Base-by-base conservation (phyloP, 2,888 invertebrate species). In the Drosophila pseudotakahashii region DNA sequence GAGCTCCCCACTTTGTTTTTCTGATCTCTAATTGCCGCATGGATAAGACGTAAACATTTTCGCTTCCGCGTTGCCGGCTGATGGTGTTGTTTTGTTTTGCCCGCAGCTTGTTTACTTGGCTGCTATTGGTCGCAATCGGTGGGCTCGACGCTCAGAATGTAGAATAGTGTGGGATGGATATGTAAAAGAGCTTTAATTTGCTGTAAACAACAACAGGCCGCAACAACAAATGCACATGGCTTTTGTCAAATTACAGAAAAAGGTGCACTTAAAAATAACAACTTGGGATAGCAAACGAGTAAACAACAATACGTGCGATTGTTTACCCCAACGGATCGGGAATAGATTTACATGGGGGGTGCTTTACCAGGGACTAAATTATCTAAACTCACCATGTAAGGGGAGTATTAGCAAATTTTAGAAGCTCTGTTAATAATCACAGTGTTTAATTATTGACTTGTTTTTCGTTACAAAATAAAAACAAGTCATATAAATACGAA, bases 51-150 rank as follows among this genome's bases (percentile, higher is more conserved):
- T 54, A 73, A 73, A 66, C 67, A 73, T 52, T 57, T 41, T 52
- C 47, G 23, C 54, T 71, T 71, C 71, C 71, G 71, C 71, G 45
- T 76, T 58, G 63, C 57, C 53, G 39, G 19, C 62, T 42, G 53
- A 19, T 48, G 32, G 32, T 66, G 47, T 48, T 39, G 34, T 51
- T 10, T 67, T 69, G 41, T 54, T 63, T 36, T 77, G 58, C 13
- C 34, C 42, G 4, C 60, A 57, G n/a, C 55, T 62, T 81, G 81
- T 75, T 78, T 81, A 79, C 77, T 74, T 47, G 63, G 30, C 45
- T 37, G 70, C 76, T 74, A 89, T 90, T 89, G 89, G 90, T 62
- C 81, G 68, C 71, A 68, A 77, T 59, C 73, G 73, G 89, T 82
- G 89, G 89, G 89, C 90, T 77, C 86, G 89, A 58, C 88, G 66